Percentiles rank a stretch among this genome's conserved stretches.
phyloP scores from a whole-genome alignment of 2,888 invertebrate genomes.

The Andrena trimmerana region DNA sequence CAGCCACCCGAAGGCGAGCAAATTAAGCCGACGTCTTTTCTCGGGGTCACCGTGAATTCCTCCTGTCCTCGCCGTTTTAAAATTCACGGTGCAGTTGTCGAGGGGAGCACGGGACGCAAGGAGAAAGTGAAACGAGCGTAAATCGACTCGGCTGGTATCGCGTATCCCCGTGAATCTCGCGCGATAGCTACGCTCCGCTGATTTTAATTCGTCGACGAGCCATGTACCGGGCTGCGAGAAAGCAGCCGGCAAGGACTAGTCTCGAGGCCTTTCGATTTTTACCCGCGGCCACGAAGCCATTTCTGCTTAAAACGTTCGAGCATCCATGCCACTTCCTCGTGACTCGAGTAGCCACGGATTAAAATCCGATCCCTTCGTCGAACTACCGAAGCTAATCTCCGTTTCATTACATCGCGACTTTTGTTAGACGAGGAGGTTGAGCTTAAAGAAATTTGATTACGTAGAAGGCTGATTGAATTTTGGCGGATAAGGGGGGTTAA shows the following conservation, averaged over 20 bases:
- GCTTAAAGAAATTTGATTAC: too few relatives aligned
- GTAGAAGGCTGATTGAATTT: too few relatives aligned
- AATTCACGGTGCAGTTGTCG: constrained; percentile 31
- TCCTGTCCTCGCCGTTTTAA: constrained; percentile 17
- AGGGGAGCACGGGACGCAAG: constrained; percentile 23
- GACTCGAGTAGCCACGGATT: too few relatives aligned
- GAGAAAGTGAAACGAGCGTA: constrained; percentile 50
- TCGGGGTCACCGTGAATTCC: constrained; percentile 27
- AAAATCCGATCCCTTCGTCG: too few relatives aligned
- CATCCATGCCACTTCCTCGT: too few relatives aligned
- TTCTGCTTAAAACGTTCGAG: too few relatives aligned
- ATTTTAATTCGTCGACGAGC: constrained; percentile 44
- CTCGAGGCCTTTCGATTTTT: constrained; percentile 2
- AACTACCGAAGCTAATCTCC: too few relatives aligned
- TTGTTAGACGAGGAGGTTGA: too few relatives aligned
- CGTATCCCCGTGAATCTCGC: constrained; percentile 46
- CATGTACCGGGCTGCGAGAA: constrained; percentile 26
- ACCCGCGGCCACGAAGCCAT: not conserved
- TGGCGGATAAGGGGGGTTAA: too few relatives aligned
- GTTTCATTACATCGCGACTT: too few relatives aligned
- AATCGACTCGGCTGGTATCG: constrained; percentile 21
- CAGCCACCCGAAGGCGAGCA: not conserved
- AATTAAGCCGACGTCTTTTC: constrained; percentile 7
- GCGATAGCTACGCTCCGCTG: constrained; percentile 43
- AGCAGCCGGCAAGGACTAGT: constrained; percentile 9